Base-by-base conservation (phyloP, 2,888 invertebrate genomes). In the Acanthosepion pharaonis region DNA sequence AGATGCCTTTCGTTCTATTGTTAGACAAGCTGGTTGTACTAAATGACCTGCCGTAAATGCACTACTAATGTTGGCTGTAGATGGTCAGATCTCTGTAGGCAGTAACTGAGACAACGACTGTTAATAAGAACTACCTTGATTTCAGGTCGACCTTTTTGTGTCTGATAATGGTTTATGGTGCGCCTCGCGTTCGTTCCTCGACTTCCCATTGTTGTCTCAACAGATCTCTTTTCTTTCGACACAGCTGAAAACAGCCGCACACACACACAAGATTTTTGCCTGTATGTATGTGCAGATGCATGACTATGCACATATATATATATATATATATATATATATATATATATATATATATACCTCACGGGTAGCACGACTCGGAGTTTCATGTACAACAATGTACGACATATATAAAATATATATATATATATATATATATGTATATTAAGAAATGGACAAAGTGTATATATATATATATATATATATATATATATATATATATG, bases 151-250 rank as follows among this genome's bases (percentile, higher is more conserved):
- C 78, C 9, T n/a, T 33, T 33, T 33, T 78, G 78, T 78, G n/a
- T n/a, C n/a, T 78, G n/a, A n/a, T n/a, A 78, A 78, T n/a, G n/a
- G 78, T 78, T 78, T 78, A 78, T 78, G 78, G n/a, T 33, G n/a
- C 15, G 15, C 18, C 78, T 78, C 78, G n/a, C 33, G 78, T 78
- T 78, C 78, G 78, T 78, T 33, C 78, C 33, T 78, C 78, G 33
- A n/a, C 78, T 78, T 78, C 78, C 18, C 9, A 78, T 78, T n/a
- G n/a, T 33, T 78, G 11, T n/a, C n/a, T 33, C n/a, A n/a, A 33
- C 15, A 78, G 0, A 78, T 78, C 78, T 78, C n/a, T n/a, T n/a
- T 11, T 78, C n/a, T 78, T n/a, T 33, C n/a, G n/a, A 33, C 78
- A 78, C 15, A 78, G 11, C n/a, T 4, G 11, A 15, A 1, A n/a